phyloP scores from a whole-genome alignment of 2,113 vertebrate species.

The Amazona vittata region DNA sequence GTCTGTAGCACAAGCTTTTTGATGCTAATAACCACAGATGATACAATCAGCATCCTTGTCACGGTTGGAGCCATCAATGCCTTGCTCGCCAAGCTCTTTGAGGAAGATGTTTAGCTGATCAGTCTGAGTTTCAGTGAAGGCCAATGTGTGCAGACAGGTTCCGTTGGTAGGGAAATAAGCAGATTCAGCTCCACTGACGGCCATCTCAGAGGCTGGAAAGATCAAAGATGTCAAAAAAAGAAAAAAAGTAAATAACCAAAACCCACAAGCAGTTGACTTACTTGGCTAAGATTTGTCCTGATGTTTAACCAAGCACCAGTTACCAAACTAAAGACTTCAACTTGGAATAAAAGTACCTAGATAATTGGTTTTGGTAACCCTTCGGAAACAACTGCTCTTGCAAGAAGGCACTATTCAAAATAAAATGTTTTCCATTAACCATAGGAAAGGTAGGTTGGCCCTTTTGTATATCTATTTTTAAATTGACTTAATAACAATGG shows the following conservation, averaged over 20 bases:
- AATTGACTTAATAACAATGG: not conserved
- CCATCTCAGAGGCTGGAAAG: constrained; percentile 21
- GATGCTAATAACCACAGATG: constrained; percentile 20
- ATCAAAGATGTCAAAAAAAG: not conserved
- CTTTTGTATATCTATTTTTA: not conserved
- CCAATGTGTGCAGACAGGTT: constrained; percentile 68
- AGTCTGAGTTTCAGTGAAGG: not conserved
- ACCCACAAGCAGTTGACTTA: not conserved
- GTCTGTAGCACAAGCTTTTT: not conserved
- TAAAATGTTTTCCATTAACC: not conserved
- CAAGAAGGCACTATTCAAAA: not conserved
- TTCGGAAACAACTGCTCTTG: not conserved
- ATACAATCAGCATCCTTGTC: constrained; percentile 18
- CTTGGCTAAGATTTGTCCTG: not conserved
- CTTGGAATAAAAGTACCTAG: not conserved
- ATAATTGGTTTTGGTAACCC: not conserved
- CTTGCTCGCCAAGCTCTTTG: constrained; percentile 32
- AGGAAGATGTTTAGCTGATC: constrained; percentile 9
- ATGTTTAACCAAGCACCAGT: not conserved
- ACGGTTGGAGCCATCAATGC: fast-evolving
- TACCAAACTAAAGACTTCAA: not conserved
- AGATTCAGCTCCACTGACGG: constrained; percentile 57
- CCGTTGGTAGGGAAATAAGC: constrained; percentile 74
- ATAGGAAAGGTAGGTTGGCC: not conserved
- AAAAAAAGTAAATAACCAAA: not conserved